Percentiles rank a stretch among this genome's conserved stretches.
phyloP scores from a whole-genome alignment of 2,797 vertebrate species.

The Apogon talboti region DNA sequence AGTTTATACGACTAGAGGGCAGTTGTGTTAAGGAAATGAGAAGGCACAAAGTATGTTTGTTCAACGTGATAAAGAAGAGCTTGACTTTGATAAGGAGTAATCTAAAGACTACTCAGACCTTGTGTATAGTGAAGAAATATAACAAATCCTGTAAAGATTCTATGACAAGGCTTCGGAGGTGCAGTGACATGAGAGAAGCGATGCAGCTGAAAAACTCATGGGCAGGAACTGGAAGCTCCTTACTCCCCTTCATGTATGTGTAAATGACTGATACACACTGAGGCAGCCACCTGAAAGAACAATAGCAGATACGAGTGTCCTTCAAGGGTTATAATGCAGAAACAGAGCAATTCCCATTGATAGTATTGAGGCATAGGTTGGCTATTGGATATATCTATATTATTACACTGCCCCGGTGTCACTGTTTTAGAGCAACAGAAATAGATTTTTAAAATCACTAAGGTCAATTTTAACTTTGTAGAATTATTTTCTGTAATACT shows the following conservation, averaged over 20 bases:
- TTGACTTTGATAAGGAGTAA: not conserved
- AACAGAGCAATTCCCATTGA: not conserved
- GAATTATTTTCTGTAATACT: no score
- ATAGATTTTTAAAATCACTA: no score
- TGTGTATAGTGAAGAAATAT: slow-evolving; percentile 85
- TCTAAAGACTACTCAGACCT: slow-evolving; percentile 78
- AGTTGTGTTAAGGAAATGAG: not conserved
- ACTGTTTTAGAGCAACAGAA: no score
- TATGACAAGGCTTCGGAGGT: slow-evolving; percentile 88
- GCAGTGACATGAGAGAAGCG: slow-evolving; percentile 90
- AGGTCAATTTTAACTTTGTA: no score
- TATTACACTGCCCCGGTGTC: no score
- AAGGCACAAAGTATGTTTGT: not conserved
- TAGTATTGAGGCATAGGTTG: not conserved
- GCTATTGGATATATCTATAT: no score
- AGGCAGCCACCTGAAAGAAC: slow-evolving; percentile 89
- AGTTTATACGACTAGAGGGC: no score
- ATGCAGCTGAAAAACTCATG: slow-evolving; percentile 88
- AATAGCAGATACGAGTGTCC: not conserved
- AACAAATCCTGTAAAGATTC: slow-evolving; percentile 90
- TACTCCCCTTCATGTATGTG: slow-evolving; percentile 75
- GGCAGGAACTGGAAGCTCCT: slow-evolving; percentile 70
- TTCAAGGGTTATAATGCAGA: not conserved
- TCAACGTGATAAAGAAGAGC: not conserved
- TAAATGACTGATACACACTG: slow-evolving; percentile 85